A percentile compares a stretch with the other conserved stretches of the same genome.
Conservation (phyloP, 2,113 vertebrate species). For the Calypte anna region DNA sequence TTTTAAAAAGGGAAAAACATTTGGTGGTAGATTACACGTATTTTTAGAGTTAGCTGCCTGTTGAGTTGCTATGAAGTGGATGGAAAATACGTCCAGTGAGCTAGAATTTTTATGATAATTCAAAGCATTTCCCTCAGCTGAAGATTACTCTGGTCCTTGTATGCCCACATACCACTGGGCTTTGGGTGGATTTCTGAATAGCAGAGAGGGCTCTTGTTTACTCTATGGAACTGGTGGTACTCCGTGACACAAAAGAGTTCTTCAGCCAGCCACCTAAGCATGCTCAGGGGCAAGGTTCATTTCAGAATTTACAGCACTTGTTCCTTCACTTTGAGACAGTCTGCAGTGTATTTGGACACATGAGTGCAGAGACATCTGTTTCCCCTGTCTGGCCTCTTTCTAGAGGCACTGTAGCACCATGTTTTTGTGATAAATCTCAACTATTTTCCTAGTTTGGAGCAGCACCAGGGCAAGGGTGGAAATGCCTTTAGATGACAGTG, state of each 20-base stretch:
- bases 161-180: neutral
- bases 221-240: neutral
- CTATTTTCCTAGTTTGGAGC: neutral
- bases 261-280: neutral
- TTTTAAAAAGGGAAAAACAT: neutral
- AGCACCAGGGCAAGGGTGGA: neutral
- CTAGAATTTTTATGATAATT: neutral
- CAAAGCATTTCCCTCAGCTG: neutral
- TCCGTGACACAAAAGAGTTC: neutral
- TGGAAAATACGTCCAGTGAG: neutral
- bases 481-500: neutral
- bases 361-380: neutral
- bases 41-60: neutral
- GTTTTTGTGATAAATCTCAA: neutral
- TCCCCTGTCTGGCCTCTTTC: neutral
- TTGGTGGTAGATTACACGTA: neutral
- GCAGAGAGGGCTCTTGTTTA: neutral
- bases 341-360: neutral
- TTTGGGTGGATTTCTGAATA: neutral
- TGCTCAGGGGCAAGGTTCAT: neutral
- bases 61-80: neutral
- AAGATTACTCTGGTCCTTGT: neutral
- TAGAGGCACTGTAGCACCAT: neutral
- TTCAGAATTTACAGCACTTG: neutral
- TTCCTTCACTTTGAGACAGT: neutral